A percentile compares a stretch with the other conserved stretches of the same genome.
Conservation (phyloP, 2,797 vertebrate species). For the Trachops cirrhosus region DNA sequence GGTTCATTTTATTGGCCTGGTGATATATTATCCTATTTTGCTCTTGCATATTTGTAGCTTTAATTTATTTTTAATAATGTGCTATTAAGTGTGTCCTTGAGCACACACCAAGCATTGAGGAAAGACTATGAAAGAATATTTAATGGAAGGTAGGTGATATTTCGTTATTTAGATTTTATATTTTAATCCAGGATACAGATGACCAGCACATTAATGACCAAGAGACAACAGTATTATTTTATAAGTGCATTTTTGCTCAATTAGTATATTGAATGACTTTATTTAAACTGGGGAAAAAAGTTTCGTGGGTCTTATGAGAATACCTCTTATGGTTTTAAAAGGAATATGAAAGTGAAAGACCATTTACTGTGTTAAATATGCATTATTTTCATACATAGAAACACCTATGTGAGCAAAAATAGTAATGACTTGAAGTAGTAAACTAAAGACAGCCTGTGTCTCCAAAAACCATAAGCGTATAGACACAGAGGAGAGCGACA, state of each 20-base stretch:
- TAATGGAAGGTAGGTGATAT: not conserved
- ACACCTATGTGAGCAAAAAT: not conserved
- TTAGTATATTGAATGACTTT: not conserved
- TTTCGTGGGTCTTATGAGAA: not conserved
- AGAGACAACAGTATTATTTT: not conserved
- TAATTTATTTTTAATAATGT: conserved; percentile 19
- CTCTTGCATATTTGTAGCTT: not conserved
- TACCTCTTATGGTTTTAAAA: not conserved
- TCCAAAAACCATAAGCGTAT: not conserved
- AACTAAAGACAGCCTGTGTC: not conserved
- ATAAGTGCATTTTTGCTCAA: not conserved
- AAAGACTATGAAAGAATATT: not conserved
- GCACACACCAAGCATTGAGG: not conserved
- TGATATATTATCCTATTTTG: not conserved
- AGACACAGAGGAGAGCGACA: not conserved
- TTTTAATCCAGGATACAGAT: not conserved
- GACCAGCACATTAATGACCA: not conserved
- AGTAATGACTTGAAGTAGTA: not conserved
- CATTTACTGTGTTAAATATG: not conserved
- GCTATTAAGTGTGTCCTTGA: not conserved
- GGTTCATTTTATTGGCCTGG: not conserved
- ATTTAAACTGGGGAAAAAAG: not conserved
- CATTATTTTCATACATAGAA: not conserved
- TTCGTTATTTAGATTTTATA: not conserved
- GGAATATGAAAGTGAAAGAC: not conserved